Conservation (phyloP, 1,140 invertebrate species). For the Meloidogyne hapla region DNA sequence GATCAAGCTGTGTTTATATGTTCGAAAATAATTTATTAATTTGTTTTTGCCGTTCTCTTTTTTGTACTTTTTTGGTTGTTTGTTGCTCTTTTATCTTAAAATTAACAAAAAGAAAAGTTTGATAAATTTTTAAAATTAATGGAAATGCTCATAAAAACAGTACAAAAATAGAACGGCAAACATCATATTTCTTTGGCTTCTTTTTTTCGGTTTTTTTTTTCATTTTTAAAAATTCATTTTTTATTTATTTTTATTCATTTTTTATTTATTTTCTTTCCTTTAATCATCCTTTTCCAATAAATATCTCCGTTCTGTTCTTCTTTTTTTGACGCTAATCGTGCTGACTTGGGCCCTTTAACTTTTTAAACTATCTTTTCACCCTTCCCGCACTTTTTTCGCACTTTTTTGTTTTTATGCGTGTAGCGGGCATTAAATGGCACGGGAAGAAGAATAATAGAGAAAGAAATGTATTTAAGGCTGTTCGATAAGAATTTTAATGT, state of each 20-base stretch:
- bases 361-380: background rate
- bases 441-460: background rate
- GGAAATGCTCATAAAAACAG: no score
- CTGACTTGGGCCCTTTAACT: background rate
- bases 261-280: background rate
- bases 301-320: background rate
- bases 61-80: conserved; percentile 2
- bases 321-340: no score
- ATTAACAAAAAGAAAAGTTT: no score
- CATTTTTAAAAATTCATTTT: no score
- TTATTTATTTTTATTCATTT: background rate
- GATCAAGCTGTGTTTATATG: background rate
- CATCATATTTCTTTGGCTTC: no score
- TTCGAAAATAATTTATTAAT: no score
- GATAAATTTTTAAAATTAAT: no score
- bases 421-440: background rate
- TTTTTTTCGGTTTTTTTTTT: no score
- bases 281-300: no score
- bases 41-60: background rate
- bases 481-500: background rate
- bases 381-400: background rate
- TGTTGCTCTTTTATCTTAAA: background rate
- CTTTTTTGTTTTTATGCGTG: conserved; percentile 15
- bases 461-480: conserved; percentile 17
- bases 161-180: no score